Base-by-base conservation (phyloP, 2,888 invertebrate genomes). In the Dioctria rufipes region DNA sequence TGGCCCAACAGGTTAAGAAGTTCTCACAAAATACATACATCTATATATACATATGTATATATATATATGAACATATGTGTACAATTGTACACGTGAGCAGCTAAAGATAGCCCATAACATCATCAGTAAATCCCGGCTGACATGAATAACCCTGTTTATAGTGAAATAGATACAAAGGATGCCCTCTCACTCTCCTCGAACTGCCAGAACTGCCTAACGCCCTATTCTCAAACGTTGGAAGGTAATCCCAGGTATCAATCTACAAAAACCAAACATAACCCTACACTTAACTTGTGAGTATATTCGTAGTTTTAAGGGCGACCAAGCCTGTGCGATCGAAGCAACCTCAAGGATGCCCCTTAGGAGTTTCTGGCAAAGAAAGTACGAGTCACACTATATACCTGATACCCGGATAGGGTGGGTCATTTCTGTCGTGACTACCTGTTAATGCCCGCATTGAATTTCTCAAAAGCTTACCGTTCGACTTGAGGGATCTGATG, bases 201-300 rank as follows among this genome's bases (percentile, higher is more conserved):
- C 39, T 54, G n/a, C n/a, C 25, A 13, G 11, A 11, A 58, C 58
- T 5, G 58, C 25, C 58, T 39, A 39, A 5, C 63, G 9, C n/a
- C 39, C 49, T 39, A 54, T 13, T 39, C 54, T 39, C 46, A 71
- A 51, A 54, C 71, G 71, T 11, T 71, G 25, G 25, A 51, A 51
- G 69, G 69, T 71, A 71, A 71, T 71, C 71, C 69, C 51, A 71
- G 54, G 71, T 71, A 71, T 71, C 71, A 71, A 71, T 71, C 71
- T 71, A 71, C 54, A 71, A 71, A 71, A 71, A 71, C 71, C 54
- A 71, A 71, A 71, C 71, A 71, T 71, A 71, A 71, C 54, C 71
- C 54, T 71, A 71, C 51, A 54, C 51, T 71, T 71, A 71, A n/a
- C 58, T 58, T 58, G 11, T 49, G 13, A 37, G 54, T 25, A 71